phyloP scores from a whole-genome alignment of 2,888 invertebrate genomes.

The Gymnosoma rotundatum region DNA sequence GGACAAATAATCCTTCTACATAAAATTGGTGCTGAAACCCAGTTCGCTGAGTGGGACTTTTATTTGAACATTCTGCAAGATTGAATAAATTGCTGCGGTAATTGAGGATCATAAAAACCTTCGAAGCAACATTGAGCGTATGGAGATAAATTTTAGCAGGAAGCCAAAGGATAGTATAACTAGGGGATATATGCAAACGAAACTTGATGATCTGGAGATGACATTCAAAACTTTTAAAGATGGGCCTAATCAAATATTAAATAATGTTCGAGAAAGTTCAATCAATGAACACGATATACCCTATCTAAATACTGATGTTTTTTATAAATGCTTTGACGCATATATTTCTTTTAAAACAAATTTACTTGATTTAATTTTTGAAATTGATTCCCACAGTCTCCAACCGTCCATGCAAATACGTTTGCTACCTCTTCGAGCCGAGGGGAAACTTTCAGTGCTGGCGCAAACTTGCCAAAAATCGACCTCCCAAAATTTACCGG shows the following conservation, averaged over 20 bases:
- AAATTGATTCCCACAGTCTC: conserved; percentile 40
- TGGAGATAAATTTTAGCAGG: not conserved
- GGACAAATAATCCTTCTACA: no score
- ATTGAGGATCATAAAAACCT: conserved; percentile 41
- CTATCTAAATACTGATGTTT: conserved; percentile 21
- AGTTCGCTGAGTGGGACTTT: not conserved
- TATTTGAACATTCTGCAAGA: not conserved
- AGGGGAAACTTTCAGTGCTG: conserved; percentile 33
- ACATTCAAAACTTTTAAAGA: conserved; percentile 47
- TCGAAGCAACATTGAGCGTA: conserved; percentile 26
- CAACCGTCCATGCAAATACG: conserved; percentile 50
- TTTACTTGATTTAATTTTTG: conserved; percentile 27
- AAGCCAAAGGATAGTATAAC: conserved; percentile 4
- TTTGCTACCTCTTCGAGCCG: conserved; percentile 40
- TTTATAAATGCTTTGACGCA: conserved; percentile 45
- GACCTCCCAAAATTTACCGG: conserved; percentile 55
- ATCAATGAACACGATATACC: conserved; percentile 31
- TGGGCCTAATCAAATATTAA: no score
- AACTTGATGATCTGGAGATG: conserved; percentile 19
- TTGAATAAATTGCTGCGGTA: conserved; percentile 33
- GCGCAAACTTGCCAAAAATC: conserved; percentile 53
- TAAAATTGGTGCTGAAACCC: no score
- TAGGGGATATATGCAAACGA: conserved; percentile 39
- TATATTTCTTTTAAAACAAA: conserved; percentile 45
- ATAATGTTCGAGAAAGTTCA: conserved; percentile 29